Evolutionary conservation across 2,797 vertebrate genomes (phyloP).

Genomic region (Darevskia nairensis): DNA sequence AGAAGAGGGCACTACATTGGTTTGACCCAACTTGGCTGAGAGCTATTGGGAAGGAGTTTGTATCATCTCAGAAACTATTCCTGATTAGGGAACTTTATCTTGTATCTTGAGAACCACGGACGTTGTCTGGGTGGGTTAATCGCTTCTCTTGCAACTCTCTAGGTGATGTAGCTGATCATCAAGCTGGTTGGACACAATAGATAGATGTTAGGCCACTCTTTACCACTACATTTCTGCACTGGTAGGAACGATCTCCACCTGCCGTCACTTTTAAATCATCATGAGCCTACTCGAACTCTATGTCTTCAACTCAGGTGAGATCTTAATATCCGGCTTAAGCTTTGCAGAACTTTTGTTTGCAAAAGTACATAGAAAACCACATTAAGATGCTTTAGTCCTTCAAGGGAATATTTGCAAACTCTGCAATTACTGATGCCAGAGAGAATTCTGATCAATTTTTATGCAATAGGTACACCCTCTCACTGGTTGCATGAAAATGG

Average conservation of each 20-base stretch:
- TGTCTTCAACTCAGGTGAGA: slow-evolving; percentile 45
- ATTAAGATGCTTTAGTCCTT: not conserved
- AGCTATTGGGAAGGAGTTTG: not conserved
- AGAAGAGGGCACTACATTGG: not conserved
- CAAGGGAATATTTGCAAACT: not conserved
- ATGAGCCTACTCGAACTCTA: slow-evolving; percentile 33
- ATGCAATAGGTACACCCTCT: not conserved
- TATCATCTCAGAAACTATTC: not conserved
- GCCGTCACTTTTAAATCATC: not conserved
- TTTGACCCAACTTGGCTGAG: not conserved
- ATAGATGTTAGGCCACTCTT: slow-evolving; percentile 27
- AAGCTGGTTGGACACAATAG: slow-evolving; percentile 31
- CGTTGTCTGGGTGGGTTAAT: slow-evolving; percentile 9
- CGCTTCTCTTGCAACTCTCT: slow-evolving; percentile 29
- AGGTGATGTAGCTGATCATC: slow-evolving; percentile 34
- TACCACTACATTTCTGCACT: slow-evolving; percentile 17
- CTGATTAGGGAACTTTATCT: not conserved
- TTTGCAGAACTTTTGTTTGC: not conserved
- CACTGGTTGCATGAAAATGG: not conserved
- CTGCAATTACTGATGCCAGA: not conserved
- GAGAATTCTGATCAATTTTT: not conserved
- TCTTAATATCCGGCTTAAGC: not conserved
- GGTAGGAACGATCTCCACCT: not conserved
- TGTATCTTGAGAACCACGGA: not conserved
- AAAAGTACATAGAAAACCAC: not conserved